These are phyloP conservation scores for Antheraea yamamai DNA, from an alignment of 2,888 invertebrate species.

Conservation along the genomic window DNA sequence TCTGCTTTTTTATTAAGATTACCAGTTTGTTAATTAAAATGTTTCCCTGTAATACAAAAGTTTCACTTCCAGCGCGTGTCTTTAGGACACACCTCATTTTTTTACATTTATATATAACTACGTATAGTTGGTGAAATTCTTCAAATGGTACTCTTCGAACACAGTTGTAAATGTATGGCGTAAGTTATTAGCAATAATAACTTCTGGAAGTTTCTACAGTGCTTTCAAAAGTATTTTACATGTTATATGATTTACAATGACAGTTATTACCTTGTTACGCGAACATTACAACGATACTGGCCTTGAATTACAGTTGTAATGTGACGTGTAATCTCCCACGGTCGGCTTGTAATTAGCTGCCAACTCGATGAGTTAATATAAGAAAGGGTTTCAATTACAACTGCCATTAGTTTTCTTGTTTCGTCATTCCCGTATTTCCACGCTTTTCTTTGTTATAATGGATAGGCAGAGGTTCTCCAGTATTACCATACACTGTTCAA, in stretches of 20 bases:
- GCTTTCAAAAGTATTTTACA: neutral
- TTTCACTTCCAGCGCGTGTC: no score
- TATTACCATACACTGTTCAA: neutral
- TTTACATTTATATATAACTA: no score
- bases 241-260: neutral
- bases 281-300: conserved; percentile 9
- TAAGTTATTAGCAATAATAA: no score
- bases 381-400: conserved; percentile 16
- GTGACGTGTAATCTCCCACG: conserved; percentile 21
- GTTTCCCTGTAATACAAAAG: neutral
- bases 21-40: neutral
- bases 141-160: no score
- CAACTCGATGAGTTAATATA: neutral
- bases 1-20: no score
- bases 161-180: no score
- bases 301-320: conserved; percentile 11
- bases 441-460: neutral
- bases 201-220: neutral
- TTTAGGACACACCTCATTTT: no score
- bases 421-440: conserved; percentile 13
- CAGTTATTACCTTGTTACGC: conserved; percentile 5
- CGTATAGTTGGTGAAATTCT: no score
- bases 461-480: neutral
- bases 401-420: conserved; percentile 17
- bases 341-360: conserved; percentile 19